Evolutionary conservation across 2,888 invertebrate species (phyloP).

Genomic region (Bellardia bayeri): DNA sequence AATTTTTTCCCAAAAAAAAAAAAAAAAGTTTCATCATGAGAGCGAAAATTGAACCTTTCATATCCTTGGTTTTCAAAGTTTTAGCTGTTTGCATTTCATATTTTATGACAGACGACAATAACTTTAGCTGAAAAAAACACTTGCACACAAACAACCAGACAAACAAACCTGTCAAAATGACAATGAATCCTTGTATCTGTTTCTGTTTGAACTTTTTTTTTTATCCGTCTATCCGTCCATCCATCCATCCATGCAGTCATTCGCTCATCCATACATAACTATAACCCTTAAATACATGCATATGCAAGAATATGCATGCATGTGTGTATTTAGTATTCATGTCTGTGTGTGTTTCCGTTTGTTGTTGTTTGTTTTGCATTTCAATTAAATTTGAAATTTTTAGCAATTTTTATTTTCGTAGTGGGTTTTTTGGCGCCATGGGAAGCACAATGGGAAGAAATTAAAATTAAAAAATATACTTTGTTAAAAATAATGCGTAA

Average conservation of each 20-base stretch:
- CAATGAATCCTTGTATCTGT: conserved; percentile 39
- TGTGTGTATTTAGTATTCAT: neutral
- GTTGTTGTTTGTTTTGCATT: conserved; percentile 29
- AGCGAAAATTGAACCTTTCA: conserved; percentile 43
- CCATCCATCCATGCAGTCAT: neutral
- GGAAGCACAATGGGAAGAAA: conserved; percentile 2
- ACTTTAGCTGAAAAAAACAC: neutral
- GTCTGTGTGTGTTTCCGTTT: neutral
- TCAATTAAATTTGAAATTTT: conserved; percentile 53
- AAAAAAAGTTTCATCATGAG: conserved; percentile 26
- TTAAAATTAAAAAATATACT: too few relatives aligned
- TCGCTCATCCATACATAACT: conserved; percentile 43
- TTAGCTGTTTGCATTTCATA: neutral
- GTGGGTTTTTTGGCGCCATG: neutral
- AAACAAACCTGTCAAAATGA: conserved; percentile 59
- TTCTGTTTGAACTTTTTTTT: conserved; percentile 22
- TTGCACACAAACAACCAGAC: conserved; percentile 10
- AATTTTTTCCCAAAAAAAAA: neutral
- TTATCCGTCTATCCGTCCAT: conserved; percentile 5
- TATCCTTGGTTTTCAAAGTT: conserved; percentile 3
- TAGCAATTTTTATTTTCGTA: neutral
- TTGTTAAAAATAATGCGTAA: too few relatives aligned
- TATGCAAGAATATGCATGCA: conserved; percentile 1
- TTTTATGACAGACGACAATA: conserved; percentile 32
- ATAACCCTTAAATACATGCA: conserved; percentile 25